A percentile compares a stretch with the other conserved stretches of the same genome.
Conservation (phyloP, 37 sponge, comb jelly and placozoan species). For the Beroe forskalii region DNA sequence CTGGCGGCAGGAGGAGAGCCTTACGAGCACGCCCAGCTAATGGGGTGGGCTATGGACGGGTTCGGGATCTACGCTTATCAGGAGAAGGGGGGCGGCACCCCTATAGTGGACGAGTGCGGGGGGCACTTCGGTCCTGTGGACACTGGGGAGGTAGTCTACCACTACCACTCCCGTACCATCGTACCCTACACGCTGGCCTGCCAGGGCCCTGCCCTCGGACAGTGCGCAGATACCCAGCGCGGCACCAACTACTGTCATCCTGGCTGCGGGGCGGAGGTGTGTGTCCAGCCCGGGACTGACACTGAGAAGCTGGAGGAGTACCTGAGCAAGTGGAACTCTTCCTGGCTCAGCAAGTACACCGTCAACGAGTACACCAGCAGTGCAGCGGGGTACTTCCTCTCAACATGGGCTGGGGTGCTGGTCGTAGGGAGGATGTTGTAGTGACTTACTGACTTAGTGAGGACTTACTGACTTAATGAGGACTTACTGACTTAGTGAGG, state of each 20-base stretch:
- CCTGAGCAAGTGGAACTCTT: background rate
- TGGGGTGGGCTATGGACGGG: constrained; percentile 58
- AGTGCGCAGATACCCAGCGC: constrained; percentile 14
- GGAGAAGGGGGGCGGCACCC: background rate
- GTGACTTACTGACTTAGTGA: no score
- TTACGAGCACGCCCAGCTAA: background rate
- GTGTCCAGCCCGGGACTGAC: constrained; percentile 12
- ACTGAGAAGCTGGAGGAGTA: background rate
- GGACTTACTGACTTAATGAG: no score
- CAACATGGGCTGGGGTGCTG: no score
- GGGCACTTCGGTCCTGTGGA: constrained; percentile 50
- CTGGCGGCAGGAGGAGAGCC: constrained; percentile 28
- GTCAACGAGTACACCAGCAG: background rate
- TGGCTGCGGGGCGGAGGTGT: constrained; percentile 13
- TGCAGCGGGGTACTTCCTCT: background rate
- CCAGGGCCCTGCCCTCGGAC: constrained; percentile 45
- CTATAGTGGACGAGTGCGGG: constrained; percentile 55
- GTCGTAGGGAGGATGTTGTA: no score
- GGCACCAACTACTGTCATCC: constrained; percentile 62
- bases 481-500: no score
- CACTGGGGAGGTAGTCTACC: constrained; percentile 40
- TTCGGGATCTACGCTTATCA: constrained; percentile 60
- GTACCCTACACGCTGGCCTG: constrained; percentile 42
- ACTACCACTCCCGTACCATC: constrained; percentile 42
- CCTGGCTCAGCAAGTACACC: constrained; percentile 15